Evolutionary conservation across 1,140 invertebrate species (phyloP), one percentile per base, ranked within the genome.

Genomic region (Cotesia glomerata): DNA sequence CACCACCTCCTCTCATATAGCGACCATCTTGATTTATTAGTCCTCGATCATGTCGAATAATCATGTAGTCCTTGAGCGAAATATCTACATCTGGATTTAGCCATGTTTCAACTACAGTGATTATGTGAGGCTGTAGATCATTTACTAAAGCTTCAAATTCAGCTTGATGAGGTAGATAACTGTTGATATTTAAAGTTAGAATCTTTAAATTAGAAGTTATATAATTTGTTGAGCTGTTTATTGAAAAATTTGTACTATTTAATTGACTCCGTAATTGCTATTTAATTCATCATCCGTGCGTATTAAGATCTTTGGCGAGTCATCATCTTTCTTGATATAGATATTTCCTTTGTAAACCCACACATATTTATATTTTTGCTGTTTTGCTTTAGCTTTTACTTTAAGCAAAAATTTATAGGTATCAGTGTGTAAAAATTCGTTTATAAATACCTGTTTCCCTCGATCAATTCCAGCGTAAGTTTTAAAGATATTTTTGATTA

Each of bases 61-160:
- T 4, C 35, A 7, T 8, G 36, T 69, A 69, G 36, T 69, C 56
- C 2, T 11, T 7, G 4, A 69, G 16, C 13, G 1, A 1, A 18
- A 69, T 8, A 3, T 59, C 11, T 0, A 13, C 52, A 69, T 69
- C 49, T 14, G 3, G 68, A 35, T 69, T 49, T 35, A 69, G 49
- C 68, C 68, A 69, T 13, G 68, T 69, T 59, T 69, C 32, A 35
- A 51, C 54, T 4, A 69, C 36, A 2, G 14, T 26, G 14, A 58
- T 61, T 4, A 69, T 59, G 14, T 69, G 56, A 69, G 16, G 32
- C 8, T 34, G n/a, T 18, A n/a, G 0, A 4, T 54, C 52, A 54
- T 13, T 5, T 14, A 54, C 16, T n/a, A 13, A 14, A 5, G 13
- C 16, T 5, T 8, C 5, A 13, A 54, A 54, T n/a, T 54, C 0